A percentile compares a stretch with the other conserved stretches of the same genome.
These are phyloP conservation scores for Festucalex cinctus DNA, from an alignment of 2,113 vertebrate genomes.

Conservation along the genomic window DNA sequence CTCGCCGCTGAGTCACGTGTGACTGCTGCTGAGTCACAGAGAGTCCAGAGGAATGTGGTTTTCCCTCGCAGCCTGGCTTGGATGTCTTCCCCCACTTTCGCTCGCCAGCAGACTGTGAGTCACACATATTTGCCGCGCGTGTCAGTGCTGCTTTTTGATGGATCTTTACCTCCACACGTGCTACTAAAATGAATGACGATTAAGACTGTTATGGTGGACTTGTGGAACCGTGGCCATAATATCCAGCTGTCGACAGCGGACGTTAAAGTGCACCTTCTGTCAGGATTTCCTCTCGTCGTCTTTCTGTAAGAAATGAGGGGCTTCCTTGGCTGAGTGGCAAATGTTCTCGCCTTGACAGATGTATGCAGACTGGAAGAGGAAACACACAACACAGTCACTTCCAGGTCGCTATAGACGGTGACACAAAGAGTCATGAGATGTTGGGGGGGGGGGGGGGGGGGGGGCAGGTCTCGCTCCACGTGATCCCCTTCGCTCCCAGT, in stretches of 20 bases:
- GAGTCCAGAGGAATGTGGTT: slow-evolving; percentile 19
- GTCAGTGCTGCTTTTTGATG: slow-evolving; percentile 29
- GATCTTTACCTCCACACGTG: slow-evolving; percentile 7
- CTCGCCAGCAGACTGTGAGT: slow-evolving; percentile 14
- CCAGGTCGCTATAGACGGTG: slow-evolving; percentile 14
- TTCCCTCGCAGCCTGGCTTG: slow-evolving; percentile 15
- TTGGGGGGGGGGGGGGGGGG: not conserved
- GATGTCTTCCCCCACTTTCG: slow-evolving; percentile 13
- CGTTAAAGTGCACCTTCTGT: slow-evolving; percentile 45
- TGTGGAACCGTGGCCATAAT: not conserved
- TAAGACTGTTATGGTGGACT: slow-evolving; percentile 7
- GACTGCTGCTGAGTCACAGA: slow-evolving; percentile 57
- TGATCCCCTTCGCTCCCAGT: slow-evolving; percentile 7
- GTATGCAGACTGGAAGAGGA: slow-evolving; percentile 22
- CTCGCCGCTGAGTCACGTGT: slow-evolving; percentile 57
- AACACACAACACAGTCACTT: slow-evolving; percentile 14
- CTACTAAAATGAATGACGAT: not conserved
- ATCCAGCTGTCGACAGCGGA: slow-evolving; percentile 39
- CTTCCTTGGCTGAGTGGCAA: slow-evolving; percentile 18
- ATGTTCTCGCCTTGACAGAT: slow-evolving; percentile 33
- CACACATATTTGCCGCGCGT: slow-evolving; percentile 25
- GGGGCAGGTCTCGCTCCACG: slow-evolving; percentile 4
- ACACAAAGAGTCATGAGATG: slow-evolving; percentile 21
- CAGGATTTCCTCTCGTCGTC: slow-evolving; percentile 62
- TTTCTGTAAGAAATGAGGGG: slow-evolving; percentile 25